A percentile compares a stretch with the other conserved stretches of the same genome.
Conservation (phyloP, 2,888 invertebrate species). For the Neoascia interrupta region DNA sequence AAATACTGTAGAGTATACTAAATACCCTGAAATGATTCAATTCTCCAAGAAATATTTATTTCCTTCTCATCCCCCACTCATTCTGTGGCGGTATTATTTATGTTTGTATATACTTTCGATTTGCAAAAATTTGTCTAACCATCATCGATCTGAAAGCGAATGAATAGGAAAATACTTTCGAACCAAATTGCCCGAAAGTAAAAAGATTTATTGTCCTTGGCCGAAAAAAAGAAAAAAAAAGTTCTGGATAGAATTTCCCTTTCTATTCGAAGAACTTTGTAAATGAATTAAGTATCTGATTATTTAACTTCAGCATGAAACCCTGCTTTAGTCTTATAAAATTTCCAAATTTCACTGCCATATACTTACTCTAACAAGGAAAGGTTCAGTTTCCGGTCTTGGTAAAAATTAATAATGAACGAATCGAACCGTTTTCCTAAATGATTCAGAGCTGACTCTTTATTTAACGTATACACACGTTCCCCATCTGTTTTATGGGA, state of each 20-base stretch:
- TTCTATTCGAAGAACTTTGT: constrained; percentile 20
- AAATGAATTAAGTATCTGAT: constrained; percentile 36
- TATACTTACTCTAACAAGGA: not conserved
- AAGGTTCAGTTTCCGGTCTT: not conserved
- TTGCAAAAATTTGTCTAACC: no score
- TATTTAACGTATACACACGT: not conserved
- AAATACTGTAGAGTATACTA: no score
- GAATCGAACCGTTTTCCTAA: not conserved
- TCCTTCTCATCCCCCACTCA: no score
- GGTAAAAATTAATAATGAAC: not conserved
- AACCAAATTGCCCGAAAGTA: constrained; percentile 46
- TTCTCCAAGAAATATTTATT: no score
- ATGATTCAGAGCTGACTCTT: no score
- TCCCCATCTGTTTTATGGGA: not conserved
- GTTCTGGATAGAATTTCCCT: no score
- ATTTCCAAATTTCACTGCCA: not conserved
- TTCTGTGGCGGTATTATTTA: no score
- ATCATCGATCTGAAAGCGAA: constrained; percentile 4
- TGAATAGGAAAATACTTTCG: constrained; percentile 6
- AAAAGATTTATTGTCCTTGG: constrained; percentile 31
- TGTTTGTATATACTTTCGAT: no score
- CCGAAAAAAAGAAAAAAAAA: constrained; percentile 1
- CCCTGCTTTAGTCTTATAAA: not conserved
- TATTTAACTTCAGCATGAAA: constrained; percentile 6
- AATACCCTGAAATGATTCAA: no score